Percentiles rank a stretch among this genome's conserved stretches.
phyloP scores from a whole-genome alignment of 2,113 vertebrate species.

The Hemibagrus wyckioides region DNA sequence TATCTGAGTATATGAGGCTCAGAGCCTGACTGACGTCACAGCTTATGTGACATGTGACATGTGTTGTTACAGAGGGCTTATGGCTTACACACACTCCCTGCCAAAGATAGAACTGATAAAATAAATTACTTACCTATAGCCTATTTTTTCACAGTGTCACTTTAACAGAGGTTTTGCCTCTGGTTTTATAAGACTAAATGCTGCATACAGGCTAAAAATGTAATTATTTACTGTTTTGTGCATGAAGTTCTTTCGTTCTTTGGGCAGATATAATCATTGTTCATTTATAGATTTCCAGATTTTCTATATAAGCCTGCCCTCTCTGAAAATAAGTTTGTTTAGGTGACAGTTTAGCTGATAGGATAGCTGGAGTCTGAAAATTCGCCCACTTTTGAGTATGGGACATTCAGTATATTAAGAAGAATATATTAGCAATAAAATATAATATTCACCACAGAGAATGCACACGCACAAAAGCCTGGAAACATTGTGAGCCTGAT shows the following conservation, averaged over 20 bases:
- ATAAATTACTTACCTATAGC: conserved; percentile 73
- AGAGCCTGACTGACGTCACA: conserved; percentile 54
- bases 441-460: neutral
- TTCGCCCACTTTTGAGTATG: neutral
- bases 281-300: neutral
- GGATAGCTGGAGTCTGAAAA: neutral
- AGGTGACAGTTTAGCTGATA: neutral
- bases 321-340: neutral
- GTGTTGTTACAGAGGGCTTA: conserved; percentile 70
- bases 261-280: neutral
- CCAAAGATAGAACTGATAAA: conserved; percentile 73
- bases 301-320: neutral
- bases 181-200: neutral
- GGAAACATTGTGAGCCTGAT: neutral
- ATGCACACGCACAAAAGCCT: neutral
- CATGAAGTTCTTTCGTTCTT: too few species aligned
- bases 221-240: neutral
- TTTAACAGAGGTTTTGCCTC: neutral
- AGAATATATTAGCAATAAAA: neutral
- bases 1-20: conserved; percentile 66
- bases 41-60: conserved; percentile 69
- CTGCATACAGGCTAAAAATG: neutral
- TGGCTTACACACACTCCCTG: conserved; percentile 70
- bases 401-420: neutral
- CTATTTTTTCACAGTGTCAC: neutral